phyloP scores from a whole-genome alignment of 2,797 vertebrate species.

The Serranus cabrilla region DNA sequence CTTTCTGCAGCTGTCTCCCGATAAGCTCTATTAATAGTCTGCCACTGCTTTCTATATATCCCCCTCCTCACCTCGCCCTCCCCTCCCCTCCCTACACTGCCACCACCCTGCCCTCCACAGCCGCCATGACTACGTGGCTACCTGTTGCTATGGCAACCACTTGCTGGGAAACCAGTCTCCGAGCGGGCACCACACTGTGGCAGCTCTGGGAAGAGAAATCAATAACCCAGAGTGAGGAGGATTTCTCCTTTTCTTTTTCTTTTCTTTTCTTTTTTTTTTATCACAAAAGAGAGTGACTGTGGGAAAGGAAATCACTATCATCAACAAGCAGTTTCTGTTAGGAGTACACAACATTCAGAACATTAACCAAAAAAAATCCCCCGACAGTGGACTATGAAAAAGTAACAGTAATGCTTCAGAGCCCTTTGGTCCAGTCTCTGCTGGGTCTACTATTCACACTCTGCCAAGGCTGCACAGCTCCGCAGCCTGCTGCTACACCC shows the following conservation, averaged over 20 bases:
- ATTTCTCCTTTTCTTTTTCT: slow-evolving; percentile 18
- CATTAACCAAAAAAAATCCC: not conserved
- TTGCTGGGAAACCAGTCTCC: slow-evolving; percentile 64
- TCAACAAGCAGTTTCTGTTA: slow-evolving; percentile 10
- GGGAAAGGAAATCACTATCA: not conserved
- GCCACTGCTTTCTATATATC: slow-evolving; percentile 41
- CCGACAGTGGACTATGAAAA: not conserved
- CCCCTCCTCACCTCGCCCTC: slow-evolving; percentile 27
- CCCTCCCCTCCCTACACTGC: slow-evolving; percentile 28
- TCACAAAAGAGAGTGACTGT: not conserved
- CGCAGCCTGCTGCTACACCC: slow-evolving; percentile 8
- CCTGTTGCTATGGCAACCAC: slow-evolving; percentile 86
- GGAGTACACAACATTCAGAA: not conserved
- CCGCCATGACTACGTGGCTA: slow-evolving; percentile 81
- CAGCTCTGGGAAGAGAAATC: slow-evolving; percentile 72
- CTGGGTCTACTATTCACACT: not conserved
- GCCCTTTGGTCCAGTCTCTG: not conserved
- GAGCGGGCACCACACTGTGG: slow-evolving; percentile 70
- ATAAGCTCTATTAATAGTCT: slow-evolving; percentile 87
- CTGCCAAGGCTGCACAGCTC: not conserved
- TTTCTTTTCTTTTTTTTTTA: slow-evolving; percentile 28
- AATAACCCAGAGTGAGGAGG: slow-evolving; percentile 65
- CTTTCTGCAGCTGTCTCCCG: slow-evolving; percentile 73
- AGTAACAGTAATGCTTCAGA: not conserved
- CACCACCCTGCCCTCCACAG: slow-evolving; percentile 69